Evolutionary conservation across 2,797 vertebrate genomes (phyloP), one percentile per base, ranked within the genome.

Genomic region (Clarias pachynema): DNA sequence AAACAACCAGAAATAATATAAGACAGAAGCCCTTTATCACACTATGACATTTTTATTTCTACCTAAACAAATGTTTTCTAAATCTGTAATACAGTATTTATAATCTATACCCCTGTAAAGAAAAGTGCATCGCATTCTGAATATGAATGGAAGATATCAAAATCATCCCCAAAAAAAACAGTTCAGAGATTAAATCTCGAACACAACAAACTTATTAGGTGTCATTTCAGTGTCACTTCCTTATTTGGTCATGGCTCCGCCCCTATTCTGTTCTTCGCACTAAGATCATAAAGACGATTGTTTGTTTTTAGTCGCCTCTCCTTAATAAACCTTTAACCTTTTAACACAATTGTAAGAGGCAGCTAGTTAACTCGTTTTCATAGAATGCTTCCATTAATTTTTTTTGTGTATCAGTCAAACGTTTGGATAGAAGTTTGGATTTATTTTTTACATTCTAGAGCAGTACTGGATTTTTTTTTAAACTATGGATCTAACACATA

Each of bases 1-100:
- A 81, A 79, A 68, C 49, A 74, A 79, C 62, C 53, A 69, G 37
- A 26, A 24, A 6, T 59, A 56, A 77, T 77, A 77, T 10, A 22
- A 62, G 10, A 62, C 53, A 59, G 34, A 66, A 68, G 1, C 44
- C 6, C 24, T 68, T 57, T 68, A 8, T 65, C 62, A 81, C 62
- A 66, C n/a, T 2, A 16, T 81, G 10, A n/a, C 44, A 31, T 57
- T 70, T 70, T 82, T 37, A 70, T 69, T 59, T 68, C 29, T 29
- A 69, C n/a, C 2, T 16, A 57, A 70, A 8, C 16, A 57, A 70
- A 8, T 24, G 1, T 81, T 81, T 66, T 34, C 3, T 24, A 84
- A 44, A 63, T 40, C 4, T 49, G 20, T 10, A n/a, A 60, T 79
- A 37, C 37, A 37, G 37, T 37, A 63, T 40, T 79, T 44, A 10